A percentile compares a stretch with the other conserved stretches of the same genome.
phyloP scores from a whole-genome alignment of 2,797 vertebrate genomes.

The Halcyon leucocephala region DNA sequence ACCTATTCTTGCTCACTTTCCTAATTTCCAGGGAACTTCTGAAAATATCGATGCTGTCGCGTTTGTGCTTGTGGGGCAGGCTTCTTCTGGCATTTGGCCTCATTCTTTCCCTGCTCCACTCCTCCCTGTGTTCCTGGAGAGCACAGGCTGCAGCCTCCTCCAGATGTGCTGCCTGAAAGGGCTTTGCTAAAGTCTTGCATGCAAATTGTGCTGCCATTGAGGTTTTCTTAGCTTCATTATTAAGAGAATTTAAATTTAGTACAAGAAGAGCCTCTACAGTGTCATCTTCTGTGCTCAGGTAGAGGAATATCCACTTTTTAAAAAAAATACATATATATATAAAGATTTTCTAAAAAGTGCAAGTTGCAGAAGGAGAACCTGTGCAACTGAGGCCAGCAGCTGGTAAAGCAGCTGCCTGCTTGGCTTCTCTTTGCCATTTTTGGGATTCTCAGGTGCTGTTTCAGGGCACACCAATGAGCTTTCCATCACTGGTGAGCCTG shows the following conservation, averaged over 20 bases:
- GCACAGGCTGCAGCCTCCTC: neutral
- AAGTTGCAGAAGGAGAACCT: neutral
- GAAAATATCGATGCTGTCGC: neutral
- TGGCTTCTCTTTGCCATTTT: neutral
- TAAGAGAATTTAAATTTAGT: neutral
- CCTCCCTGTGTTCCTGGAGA: neutral
- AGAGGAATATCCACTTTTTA: neutral
- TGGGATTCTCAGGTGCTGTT: neutral
- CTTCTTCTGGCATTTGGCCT: neutral
- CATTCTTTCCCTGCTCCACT: neutral
- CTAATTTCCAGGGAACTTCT: neutral
- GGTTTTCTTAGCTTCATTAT: neutral
- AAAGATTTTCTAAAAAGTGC: neutral
- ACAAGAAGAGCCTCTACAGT: neutral
- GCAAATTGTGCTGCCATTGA: neutral
- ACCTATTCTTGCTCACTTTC: neutral
- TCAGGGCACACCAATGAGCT: neutral
- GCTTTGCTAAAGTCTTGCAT: neutral
- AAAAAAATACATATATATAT: neutral
- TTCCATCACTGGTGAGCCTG: neutral
- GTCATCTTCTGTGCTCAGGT: neutral
- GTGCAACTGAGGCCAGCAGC: fast-evolving
- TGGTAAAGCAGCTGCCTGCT: neutral
- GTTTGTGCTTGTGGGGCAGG: neutral
- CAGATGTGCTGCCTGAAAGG: neutral